Conservation (phyloP, 2,888 invertebrate genomes). For the Drosophila eohydei region DNA sequence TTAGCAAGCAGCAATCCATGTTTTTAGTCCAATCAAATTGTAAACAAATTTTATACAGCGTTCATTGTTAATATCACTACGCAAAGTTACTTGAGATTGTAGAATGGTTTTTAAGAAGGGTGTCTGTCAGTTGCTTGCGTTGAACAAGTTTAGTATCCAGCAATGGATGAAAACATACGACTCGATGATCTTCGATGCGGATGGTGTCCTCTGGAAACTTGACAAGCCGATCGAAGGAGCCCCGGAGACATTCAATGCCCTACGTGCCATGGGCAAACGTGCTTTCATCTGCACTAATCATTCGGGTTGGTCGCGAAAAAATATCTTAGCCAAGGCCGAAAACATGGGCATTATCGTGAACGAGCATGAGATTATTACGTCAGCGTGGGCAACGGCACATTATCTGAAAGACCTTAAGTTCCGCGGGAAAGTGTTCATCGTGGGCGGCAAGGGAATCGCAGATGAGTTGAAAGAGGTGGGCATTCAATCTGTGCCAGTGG, state of each 20-base stretch:
- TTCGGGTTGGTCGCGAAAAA: constrained; percentile 32
- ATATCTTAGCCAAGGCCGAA: constrained; percentile 37
- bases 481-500: constrained; percentile 39
- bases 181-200: constrained; percentile 52
- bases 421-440: constrained; percentile 46
- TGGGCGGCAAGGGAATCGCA: constrained; percentile 55
- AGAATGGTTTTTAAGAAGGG: constrained; percentile 36
- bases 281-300: constrained; percentile 61
- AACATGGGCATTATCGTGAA: constrained; percentile 42
- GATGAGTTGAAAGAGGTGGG: constrained; percentile 52
- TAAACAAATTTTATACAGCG: neutral
- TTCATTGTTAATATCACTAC: neutral
- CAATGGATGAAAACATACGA: constrained; percentile 62
- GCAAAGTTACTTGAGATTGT: constrained; percentile 18
- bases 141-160: constrained; percentile 45
- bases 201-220: constrained; percentile 56
- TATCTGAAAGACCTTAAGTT: constrained; percentile 48
- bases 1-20: neutral
- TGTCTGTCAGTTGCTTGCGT: constrained; percentile 46
- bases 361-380: constrained; percentile 46
- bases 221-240: constrained; percentile 35
- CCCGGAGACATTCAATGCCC: constrained; percentile 59
- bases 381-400: constrained; percentile 39
- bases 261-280: constrained; percentile 58
- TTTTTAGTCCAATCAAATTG: neutral